Base-by-base conservation (phyloP, 2,888 invertebrate species). In the Cepaea hortensis region DNA sequence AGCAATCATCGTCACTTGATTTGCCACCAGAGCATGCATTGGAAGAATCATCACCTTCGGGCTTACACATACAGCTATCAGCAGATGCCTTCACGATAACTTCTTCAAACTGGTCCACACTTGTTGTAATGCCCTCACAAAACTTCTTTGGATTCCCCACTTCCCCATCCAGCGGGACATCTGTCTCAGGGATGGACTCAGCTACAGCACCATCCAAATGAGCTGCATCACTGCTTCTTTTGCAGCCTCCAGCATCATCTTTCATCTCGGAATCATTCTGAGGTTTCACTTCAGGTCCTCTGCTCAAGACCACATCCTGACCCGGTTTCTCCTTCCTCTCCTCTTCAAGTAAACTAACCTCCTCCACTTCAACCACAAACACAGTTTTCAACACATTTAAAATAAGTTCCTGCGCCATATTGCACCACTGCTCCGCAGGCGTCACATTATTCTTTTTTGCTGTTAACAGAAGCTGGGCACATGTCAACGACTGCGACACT, bases 341-440 rank as follows among this genome's bases (percentile, higher is more conserved):
- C 1, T 18, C 62, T 68, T 77, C 77, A n/a, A 15, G 7, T 48
- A 75, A 11, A 13, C 23, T 68, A 61, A 20, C 76, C 62, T 73
- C 50, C 48, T 85, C 72, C 9, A 83, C 75, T 4, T 85, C 72
- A 9, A 77, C 85, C 62, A 85, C 3, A 50, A 81, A 85, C 13
- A 85, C 85, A 72, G 68, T 81, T 46, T 81, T 55, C 55, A 85
- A 55, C 11, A 85, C 61, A 72, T 46, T 7, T 20, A 85, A 13
- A 48, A 73, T 72, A 61, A 85, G 15, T 4, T 80, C 70, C 46
- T 80, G 80, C 46, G 85, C 85, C 72, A 73, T 55, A 18, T 9
- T 70, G 55, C 80, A 81, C 85, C 85, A 85, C 80, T 73, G 81
- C 20, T 62, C 48, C 62, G 50, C 72, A 55, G 73, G 68, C 18